These are phyloP conservation scores for Hartigia nigra DNA, from an alignment of 2,888 invertebrate species.

Conservation along the genomic window DNA sequence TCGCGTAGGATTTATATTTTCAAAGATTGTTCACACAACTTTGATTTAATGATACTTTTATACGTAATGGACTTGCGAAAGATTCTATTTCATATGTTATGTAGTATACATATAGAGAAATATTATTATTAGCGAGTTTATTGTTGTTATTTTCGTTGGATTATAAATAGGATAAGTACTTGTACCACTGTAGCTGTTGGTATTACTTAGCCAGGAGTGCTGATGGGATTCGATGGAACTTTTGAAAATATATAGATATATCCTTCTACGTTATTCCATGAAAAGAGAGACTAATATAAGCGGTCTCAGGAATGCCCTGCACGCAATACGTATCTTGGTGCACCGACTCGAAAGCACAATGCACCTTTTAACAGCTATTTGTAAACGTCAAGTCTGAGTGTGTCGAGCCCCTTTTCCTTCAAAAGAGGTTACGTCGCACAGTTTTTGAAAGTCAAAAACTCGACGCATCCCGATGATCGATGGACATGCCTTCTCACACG, in stretches of 20 bases:
- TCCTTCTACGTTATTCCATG: not conserved
- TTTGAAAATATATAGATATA: not conserved
- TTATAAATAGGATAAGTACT: not conserved
- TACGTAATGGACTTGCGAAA: not conserved
- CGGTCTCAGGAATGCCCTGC: constrained; percentile 1
- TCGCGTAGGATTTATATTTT: not conserved
- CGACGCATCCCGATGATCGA: constrained; percentile 15
- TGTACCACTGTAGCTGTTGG: not conserved
- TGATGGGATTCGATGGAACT: not conserved
- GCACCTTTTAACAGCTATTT: constrained; percentile 19
- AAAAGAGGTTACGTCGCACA: constrained; percentile 10
- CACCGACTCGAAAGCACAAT: constrained; percentile 2
- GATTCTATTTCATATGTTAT: not conserved
- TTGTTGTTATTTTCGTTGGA: not conserved
- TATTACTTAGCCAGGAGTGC: not conserved
- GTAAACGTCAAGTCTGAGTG: constrained; percentile 14
- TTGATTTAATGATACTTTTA: not conserved
- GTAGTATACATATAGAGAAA: not conserved
- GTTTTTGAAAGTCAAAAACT: not conserved
- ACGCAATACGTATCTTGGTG: constrained; percentile 1
- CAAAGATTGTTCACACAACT: not conserved
- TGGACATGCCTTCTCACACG: constrained; percentile 9
- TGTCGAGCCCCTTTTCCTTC: constrained; percentile 6
- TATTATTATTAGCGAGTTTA: not conserved
- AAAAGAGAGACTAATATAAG: not conserved